Percentiles rank a stretch among this genome's conserved stretches.
Evolutionary conservation across 2,113 vertebrate species (phyloP).

Genomic region (Brienomyrus longianalis): DNA sequence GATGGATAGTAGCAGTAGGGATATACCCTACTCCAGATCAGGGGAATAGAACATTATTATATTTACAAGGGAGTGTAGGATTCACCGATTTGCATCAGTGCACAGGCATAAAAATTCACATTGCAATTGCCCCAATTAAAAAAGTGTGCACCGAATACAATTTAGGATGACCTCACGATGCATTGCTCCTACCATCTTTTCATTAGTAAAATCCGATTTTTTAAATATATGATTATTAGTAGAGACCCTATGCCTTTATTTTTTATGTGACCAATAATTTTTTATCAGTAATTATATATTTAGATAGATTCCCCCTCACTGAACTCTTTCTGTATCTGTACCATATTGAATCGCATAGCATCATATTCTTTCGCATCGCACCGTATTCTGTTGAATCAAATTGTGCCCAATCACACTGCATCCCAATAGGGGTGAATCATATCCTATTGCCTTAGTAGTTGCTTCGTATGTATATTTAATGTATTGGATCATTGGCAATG

Average conservation of each 20-base stretch:
- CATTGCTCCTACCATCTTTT: neutral
- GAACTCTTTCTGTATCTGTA: neutral
- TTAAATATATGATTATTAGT: neutral
- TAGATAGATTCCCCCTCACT: neutral
- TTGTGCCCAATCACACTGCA: neutral
- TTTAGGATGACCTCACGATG: neutral
- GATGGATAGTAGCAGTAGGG: neutral
- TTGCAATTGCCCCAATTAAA: neutral
- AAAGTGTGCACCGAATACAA: neutral
- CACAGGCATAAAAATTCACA: neutral
- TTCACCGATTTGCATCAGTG: neutral
- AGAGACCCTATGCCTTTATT: neutral
- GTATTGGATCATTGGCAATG: neutral
- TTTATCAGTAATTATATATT: neutral
- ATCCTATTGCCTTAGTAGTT: neutral
- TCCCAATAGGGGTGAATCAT: neutral
- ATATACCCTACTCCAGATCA: neutral
- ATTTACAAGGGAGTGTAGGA: neutral
- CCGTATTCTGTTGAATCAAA: neutral
- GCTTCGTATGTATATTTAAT: neutral
- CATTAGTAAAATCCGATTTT: neutral
- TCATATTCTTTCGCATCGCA: neutral
- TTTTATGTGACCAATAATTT: neutral
- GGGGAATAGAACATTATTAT: neutral
- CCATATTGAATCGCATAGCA: neutral